Base-by-base conservation (phyloP, 2,797 vertebrate species). In the Enteromius paludinosus region DNA sequence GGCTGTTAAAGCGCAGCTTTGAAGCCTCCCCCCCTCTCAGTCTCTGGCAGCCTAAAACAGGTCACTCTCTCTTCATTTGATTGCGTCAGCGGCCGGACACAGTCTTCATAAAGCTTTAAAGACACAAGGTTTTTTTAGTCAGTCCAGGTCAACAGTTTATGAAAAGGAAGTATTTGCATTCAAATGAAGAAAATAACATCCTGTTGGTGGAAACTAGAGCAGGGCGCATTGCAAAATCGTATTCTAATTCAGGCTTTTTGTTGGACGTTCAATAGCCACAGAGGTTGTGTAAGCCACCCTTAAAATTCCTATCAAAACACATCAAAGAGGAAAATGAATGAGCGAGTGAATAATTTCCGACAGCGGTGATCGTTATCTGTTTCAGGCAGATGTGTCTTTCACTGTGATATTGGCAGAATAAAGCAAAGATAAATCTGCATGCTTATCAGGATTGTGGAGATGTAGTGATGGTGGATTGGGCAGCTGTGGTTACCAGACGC, bases 381-480 rank as follows among this genome's bases (percentile, higher is more conserved):
- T 25, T 52, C 30, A 47, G 56, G 38, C 68, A 85, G 77, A 81
- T 70, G 38, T 78, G 75, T 77, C 33, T 79, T 76, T 84, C 25
- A 5, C 20, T 82, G 76, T 76, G 28, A 14, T 70, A 78, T 10
- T 47, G 73, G 62, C 8, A 66, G 78, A 87, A 75, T 78, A 76
- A 84, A 78, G 28, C 54, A 17, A 5, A 41, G 54, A 62, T 41
- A n/a, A n/a, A 20, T 74, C 49, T 69, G 71, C 25, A 10, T 47
- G n/a, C 59, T 87, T 87, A 85, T 85, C 35, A 78, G 81, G 14
- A 69, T 38, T 87, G 73, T 81, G n/a, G 45, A 74, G 80, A 83
- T 83, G 80, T 77, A 20, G 43, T 20, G 74, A 79, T 38, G 79
- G 56, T 30, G 61, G 62, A 70, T 15, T 54, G 70, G 70, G 47